Conservation (phyloP, 2,888 invertebrate genomes). For the Notodonta dromedarius region DNA sequence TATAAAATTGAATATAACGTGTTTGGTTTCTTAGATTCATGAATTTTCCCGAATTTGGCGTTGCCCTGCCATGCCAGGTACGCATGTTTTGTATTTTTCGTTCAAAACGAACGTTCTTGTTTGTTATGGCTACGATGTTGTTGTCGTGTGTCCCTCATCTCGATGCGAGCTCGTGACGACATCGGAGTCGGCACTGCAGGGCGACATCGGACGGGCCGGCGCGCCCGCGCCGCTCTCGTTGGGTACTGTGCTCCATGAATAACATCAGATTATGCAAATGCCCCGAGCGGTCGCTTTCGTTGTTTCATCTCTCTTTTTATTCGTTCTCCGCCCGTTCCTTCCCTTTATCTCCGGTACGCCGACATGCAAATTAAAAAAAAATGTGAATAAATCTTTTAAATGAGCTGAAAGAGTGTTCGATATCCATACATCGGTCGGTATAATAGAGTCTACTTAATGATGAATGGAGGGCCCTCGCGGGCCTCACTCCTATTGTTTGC, state of each 20-base stretch:
- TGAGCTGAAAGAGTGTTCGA: conserved; percentile 78
- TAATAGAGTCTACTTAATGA: conserved; percentile 74
- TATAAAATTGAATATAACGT: background rate
- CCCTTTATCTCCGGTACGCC: conserved; percentile 79
- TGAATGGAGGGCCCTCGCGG: conserved; percentile 69
- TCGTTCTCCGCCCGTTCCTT: conserved; percentile 66
- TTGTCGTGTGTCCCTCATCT: conserved; percentile 1
- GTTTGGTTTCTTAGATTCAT: too few species aligned
- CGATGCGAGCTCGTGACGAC: conserved; percentile 26
- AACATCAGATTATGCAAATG: conserved; percentile 84
- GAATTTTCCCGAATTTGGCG: too few species aligned
- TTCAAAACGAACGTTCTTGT: background rate
- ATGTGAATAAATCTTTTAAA: conserved; percentile 69
- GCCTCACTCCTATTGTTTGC: conserved; percentile 63
- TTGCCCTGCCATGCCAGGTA: too few species aligned
- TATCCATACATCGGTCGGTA: conserved; percentile 69
- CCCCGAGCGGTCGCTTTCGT: conserved; percentile 78
- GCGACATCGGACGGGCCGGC: conserved; percentile 23
- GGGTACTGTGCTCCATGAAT: conserved; percentile 71
- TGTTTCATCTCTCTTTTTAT: conserved; percentile 76
- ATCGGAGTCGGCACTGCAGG: conserved; percentile 21
- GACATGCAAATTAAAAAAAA: conserved; percentile 77
- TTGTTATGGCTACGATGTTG: background rate
- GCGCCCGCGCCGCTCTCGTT: conserved; percentile 6
- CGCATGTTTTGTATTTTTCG: background rate